Base-by-base conservation (phyloP, 2,113 vertebrate species). In the Benitochromis conjunctus region DNA sequence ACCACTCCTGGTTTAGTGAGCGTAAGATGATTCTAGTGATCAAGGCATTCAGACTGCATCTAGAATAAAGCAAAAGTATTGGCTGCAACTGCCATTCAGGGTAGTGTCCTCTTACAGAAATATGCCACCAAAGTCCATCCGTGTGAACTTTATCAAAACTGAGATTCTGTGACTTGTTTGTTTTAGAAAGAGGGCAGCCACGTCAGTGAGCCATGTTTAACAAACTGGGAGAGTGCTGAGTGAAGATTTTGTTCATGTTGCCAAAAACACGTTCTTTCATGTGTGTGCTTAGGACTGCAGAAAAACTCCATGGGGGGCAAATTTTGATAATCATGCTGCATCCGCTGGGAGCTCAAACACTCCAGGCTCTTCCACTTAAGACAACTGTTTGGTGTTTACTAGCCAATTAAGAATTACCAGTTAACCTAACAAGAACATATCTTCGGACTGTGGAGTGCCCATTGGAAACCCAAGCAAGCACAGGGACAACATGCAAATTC, bases 121-220 rank as follows among this genome's bases (percentile, higher is more conserved):
- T 16, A 26, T 16, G 0, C 21, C 0, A 0, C 21, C n/a, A 9
- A 24, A 69, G 9, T 36, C 31, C 60, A 64, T 12, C 58, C 1
- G n/a, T 62, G 60, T 64, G 31, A 0, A n/a, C 9, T 62, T 62
- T 62, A 4, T 36, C 12, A 24, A 66, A 69, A 69, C 62, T 5
- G n/a, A 43, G 62, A 69, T 69, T 21, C 62, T 24, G 36, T 69
- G 62, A 69, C 62, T 43, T 69, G 34, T 14, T 41, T 69, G 10
- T 69, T 69, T 26, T 3, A 14, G 41, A 24, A 46, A 46, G 66
- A 26, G 41, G 41, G 26, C 66, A 4, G 21, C 21, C 4, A 14
- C 16, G 46, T 51, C 13, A 18, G 14, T 13, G 46, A 51, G 14
- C 5, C 13, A 43, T 4, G 5, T 26, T 38, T 24, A 69, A 24